Evolutionary conservation across 2,113 vertebrate species (phyloP), one percentile per base, ranked within the genome.

Genomic region (Bungarus multicinctus): DNA sequence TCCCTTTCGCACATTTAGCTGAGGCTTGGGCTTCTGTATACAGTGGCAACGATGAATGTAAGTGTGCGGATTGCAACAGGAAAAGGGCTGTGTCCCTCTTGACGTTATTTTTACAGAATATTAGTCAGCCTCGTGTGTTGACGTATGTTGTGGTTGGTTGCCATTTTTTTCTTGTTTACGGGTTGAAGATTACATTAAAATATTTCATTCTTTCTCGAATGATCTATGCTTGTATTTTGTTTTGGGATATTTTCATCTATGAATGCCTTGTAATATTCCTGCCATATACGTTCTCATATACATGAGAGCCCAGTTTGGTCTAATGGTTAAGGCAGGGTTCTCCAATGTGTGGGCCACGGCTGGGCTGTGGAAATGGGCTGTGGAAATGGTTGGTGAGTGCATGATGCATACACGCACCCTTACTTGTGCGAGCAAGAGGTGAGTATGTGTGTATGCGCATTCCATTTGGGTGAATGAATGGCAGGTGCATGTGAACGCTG

Each of bases 1-100:
- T 88, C 3, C 23, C 23, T 93, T 93, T 94, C 91, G 2, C 92
- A 11, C 4, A 88, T 88, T 93, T 94, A 88, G 7, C 0, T 93
- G 93, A 6, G 89, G 5, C 87, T 93, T 94, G 93, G 2, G 58
- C 93, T 45, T 88, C 50, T 50, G 2, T 30, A 25, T 89, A 10
- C 30, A 92, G 60, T 30, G 27, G 2, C 16, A 87, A 93, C 1
- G 0, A 91, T 53, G 1, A 27, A 47, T 94, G 92, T 94, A 86
- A 93, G 94, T 1, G 4, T 5, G 90, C 0, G 0, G 74, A 85
- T 93, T 95, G 87, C 23, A 90, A 7, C 1, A 90, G 2, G 92
- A 92, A 81, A 3, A 1, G 57, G 1, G 39, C 2, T 92, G 5
- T 91, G 89, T 39, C 86, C 43, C 34, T 20, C 2, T 91, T 25